Conservation (phyloP, 1,140 invertebrate species). For the Ips nitidus region DNA sequence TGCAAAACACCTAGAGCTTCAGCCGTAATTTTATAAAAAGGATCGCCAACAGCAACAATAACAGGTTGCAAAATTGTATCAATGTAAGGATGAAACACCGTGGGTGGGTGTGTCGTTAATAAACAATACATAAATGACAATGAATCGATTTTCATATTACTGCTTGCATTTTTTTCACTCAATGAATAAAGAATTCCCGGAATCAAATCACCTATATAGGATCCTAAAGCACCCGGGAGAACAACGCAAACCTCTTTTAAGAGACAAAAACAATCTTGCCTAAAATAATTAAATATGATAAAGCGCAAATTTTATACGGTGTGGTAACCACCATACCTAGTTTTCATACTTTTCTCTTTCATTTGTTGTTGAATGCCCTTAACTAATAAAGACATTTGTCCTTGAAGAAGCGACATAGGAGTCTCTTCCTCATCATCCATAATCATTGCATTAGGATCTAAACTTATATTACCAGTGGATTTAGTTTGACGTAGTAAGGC, state of each 20-base stretch:
- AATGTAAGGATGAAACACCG: conserved; percentile 80
- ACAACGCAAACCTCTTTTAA: conserved; percentile 89
- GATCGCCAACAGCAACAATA: conserved; percentile 85
- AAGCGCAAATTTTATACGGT: not conserved
- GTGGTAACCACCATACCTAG: conserved; percentile 52
- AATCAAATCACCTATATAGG: conserved; percentile 82
- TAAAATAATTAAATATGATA: conserved; percentile 34
- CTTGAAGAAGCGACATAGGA: conserved; percentile 68
- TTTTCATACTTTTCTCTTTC: conserved; percentile 92
- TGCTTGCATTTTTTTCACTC: conserved; percentile 90
- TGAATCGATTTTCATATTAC: conserved; percentile 98
- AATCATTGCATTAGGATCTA: conserved; percentile 76
- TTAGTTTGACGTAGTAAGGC: conserved; percentile 88
- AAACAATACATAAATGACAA: conserved; percentile 90
- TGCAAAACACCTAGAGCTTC: conserved; percentile 92
- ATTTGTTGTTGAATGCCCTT: conserved; percentile 88
- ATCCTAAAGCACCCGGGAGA: conserved; percentile 82
- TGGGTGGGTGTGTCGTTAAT: conserved; percentile 78
- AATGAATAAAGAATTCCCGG: conserved; percentile 91
- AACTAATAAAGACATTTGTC: conserved; percentile 70
- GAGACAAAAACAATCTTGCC: conserved; percentile 89
- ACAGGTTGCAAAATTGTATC: conserved; percentile 83
- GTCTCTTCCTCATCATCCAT: conserved; percentile 63
- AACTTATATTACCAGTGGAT: conserved; percentile 63
- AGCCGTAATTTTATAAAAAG: conserved; percentile 98